These are phyloP conservation scores for Lonchura striata DNA, from an alignment of 2,113 vertebrate species.

Conservation along the genomic window DNA sequence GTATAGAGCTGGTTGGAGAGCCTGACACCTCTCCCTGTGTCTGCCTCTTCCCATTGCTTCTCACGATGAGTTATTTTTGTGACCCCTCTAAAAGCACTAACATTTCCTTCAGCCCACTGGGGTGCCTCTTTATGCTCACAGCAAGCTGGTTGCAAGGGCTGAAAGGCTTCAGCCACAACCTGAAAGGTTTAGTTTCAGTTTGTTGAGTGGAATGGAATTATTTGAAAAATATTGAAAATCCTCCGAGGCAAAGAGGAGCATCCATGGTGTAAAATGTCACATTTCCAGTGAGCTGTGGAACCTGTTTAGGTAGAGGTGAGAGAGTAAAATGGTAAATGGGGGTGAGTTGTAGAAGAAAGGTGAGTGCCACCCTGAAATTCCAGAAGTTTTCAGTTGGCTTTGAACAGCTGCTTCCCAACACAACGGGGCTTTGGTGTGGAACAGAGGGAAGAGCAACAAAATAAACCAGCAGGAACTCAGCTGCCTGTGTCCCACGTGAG, in stretches of 20 bases:
- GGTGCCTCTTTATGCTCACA: background rate
- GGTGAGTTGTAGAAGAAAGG: background rate
- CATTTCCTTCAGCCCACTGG: background rate
- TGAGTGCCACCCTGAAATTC: background rate
- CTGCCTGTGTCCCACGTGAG: rapidly evolving
- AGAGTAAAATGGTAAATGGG: background rate
- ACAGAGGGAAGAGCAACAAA: background rate
- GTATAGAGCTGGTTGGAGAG: rapidly evolving
- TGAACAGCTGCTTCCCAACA: background rate
- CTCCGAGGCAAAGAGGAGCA: background rate
- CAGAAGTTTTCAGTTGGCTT: background rate
- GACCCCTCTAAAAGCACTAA: background rate
- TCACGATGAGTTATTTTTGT: rapidly evolving
- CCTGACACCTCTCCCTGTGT: rapidly evolving
- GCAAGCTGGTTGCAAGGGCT: background rate
- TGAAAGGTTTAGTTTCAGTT: background rate
- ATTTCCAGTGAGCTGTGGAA: background rate
- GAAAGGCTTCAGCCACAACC: background rate
- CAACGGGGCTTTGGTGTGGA: background rate
- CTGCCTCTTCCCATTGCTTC: background rate
- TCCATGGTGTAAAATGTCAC: background rate
- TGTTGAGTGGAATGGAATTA: background rate
- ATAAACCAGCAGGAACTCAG: background rate
- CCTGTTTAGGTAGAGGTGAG: background rate
- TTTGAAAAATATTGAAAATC: background rate